Conservation (phyloP, 1,140 invertebrate species). For the Bathynomus jamesi region DNA sequence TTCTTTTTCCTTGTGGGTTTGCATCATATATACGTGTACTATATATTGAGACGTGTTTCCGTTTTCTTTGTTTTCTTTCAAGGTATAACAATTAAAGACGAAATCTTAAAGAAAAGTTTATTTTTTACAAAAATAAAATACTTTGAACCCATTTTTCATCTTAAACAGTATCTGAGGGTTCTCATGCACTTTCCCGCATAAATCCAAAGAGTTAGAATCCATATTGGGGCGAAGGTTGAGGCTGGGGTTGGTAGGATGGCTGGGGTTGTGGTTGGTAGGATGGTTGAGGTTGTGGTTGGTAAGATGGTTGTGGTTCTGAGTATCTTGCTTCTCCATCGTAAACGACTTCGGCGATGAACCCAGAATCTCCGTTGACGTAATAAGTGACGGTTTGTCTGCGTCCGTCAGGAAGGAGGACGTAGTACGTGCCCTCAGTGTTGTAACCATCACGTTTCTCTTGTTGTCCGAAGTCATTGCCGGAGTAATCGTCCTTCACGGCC, state of each 20-base stretch:
- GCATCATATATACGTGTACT: too few relatives aligned
- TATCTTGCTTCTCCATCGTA: constrained; percentile 39
- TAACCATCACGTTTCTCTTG: constrained; percentile 46
- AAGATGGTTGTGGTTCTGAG: not conserved
- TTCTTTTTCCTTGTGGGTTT: too few relatives aligned
- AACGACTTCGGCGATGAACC: constrained; percentile 59
- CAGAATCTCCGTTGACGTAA: constrained; percentile 57
- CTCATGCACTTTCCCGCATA: too few relatives aligned
- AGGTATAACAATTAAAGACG: too few relatives aligned
- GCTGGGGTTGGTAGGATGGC: not conserved
- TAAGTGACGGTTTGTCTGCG: constrained; percentile 60
- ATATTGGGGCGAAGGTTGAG: too few relatives aligned
- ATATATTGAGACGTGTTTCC: too few relatives aligned
- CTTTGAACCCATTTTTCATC: too few relatives aligned
- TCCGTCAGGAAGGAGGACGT: constrained; percentile 56
- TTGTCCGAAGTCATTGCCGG: constrained; percentile 49
- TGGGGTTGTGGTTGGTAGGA: not conserved
- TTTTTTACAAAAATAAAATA: too few relatives aligned
- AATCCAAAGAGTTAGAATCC: too few relatives aligned
- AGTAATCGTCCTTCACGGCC: constrained; percentile 59
- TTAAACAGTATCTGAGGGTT: too few relatives aligned
- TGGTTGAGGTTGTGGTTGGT: not conserved
- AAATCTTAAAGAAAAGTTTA: too few relatives aligned
- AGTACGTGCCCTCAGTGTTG: constrained; percentile 55
- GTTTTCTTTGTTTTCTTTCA: too few relatives aligned